phyloP scores from a whole-genome alignment of 23 tunicate species.

The Trididemnum nubilum region DNA sequence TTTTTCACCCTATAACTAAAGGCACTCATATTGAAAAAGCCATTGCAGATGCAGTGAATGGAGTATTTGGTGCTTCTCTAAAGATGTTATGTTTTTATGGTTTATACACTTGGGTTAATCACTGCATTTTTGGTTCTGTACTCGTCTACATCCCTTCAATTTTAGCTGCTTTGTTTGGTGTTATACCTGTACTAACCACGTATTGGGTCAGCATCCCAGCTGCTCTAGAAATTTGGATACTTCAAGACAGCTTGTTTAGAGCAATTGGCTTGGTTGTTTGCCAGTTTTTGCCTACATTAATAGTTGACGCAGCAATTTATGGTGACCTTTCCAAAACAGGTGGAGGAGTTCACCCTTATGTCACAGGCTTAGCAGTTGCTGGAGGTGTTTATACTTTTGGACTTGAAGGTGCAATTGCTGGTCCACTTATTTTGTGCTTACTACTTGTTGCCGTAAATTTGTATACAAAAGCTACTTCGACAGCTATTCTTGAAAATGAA shows the following conservation, averaged over 20 bases:
- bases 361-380: constrained; percentile 86
- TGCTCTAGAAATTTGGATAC: constrained; percentile 78
- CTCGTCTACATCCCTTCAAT: constrained; percentile 84
- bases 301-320: constrained; percentile 89
- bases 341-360: constrained; percentile 83
- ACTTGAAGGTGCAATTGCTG: constrained; percentile 84
- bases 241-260: constrained; percentile 56
- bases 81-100: constrained; percentile 96
- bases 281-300: constrained; percentile 80
- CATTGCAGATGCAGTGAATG: constrained; percentile 74
- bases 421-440: constrained; percentile 80
- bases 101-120: constrained; percentile 90
- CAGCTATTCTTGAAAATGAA: neutral
- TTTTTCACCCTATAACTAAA: constrained; percentile 24
- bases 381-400: constrained; percentile 90
- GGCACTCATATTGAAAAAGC: constrained; percentile 61
- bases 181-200: constrained; percentile 69
- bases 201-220: constrained; percentile 91
- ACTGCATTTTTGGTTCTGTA: constrained; percentile 65
- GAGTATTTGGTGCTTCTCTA: constrained; percentile 89
- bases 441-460: constrained; percentile 69
- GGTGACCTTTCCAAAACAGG: constrained; percentile 60
- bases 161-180: constrained; percentile 81
- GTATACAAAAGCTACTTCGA: constrained; percentile 48
- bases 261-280: constrained; percentile 56